Percentiles rank a stretch among this genome's conserved stretches.
phyloP scores from a whole-genome alignment of 2,797 vertebrate genomes.

The Alfaro cultratus region DNA sequence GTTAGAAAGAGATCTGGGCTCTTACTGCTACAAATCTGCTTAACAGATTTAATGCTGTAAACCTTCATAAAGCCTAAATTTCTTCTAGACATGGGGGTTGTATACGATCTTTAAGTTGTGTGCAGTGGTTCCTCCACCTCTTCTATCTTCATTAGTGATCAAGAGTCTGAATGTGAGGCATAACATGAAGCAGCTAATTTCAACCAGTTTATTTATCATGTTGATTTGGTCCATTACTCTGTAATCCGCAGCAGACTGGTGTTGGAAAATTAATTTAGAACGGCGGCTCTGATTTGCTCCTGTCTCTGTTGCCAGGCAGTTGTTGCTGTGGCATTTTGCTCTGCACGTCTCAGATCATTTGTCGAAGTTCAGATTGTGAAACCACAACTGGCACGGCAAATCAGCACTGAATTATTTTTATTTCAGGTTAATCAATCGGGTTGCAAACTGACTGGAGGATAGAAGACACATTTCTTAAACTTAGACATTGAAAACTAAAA shows the following conservation, averaged over 20 bases:
- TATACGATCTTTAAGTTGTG: constrained; percentile 19
- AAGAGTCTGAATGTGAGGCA: background rate
- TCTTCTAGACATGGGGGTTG: constrained; percentile 5
- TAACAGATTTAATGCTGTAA: constrained; percentile 45
- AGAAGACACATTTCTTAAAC: background rate
- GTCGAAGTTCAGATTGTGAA: constrained; percentile 7
- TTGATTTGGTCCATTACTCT: background rate
- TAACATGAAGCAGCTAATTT: background rate
- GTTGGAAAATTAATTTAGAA: constrained; percentile 26
- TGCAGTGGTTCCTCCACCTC: constrained; percentile 12
- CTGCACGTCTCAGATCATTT: constrained; percentile 13
- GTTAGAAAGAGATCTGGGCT: constrained; percentile 29
- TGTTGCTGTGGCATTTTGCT: constrained; percentile 16
- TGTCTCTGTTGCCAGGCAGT: constrained; percentile 51
- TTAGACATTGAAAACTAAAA: background rate
- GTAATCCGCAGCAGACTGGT: constrained; percentile 5
- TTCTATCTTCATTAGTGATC: constrained; percentile 11
- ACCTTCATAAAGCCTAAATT: constrained; percentile 47
- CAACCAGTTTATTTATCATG: background rate
- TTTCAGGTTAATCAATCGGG: background rate
- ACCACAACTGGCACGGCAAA: background rate
- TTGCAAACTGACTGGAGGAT: background rate
- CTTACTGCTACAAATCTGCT: constrained; percentile 34
- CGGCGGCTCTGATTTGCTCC: constrained; percentile 42
- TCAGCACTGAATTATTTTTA: background rate